These are phyloP conservation scores for Collichthys lucidus DNA, from an alignment of 2,113 vertebrate species.

Conservation along the genomic window DNA sequence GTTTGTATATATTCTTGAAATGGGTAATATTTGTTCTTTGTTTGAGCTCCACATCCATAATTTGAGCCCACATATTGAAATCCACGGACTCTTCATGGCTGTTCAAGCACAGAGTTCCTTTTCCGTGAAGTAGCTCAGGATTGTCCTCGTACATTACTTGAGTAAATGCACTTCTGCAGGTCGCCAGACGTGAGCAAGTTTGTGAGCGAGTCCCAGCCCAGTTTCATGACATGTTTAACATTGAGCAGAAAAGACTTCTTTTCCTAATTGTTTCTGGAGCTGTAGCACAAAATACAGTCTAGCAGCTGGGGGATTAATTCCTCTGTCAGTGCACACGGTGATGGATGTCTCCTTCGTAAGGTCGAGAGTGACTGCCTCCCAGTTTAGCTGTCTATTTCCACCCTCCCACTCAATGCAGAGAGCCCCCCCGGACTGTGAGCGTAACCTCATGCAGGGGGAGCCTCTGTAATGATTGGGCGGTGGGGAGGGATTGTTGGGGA, in stretches of 20 bases:
- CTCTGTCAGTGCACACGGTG: neutral
- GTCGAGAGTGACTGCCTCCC: neutral
- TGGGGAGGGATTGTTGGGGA: neutral
- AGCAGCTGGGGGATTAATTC: neutral
- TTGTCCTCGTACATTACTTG: neutral
- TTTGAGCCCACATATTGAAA: too few relatives aligned
- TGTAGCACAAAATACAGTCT: neutral
- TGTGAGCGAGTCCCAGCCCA: neutral
- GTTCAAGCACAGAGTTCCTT: too few relatives aligned
- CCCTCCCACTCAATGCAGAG: neutral
- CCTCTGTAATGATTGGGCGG: neutral
- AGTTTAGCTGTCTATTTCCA: conserved; percentile 31
- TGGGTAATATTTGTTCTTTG: too few relatives aligned
- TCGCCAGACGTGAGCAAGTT: neutral
- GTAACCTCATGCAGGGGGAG: neutral
- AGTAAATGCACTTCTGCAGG: neutral
- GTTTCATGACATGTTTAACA: neutral
- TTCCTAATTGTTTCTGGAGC: neutral
- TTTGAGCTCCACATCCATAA: too few relatives aligned
- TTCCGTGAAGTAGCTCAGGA: neutral
- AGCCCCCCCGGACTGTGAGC: conserved; percentile 20
- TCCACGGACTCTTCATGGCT: too few relatives aligned
- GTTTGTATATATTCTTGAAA: too few relatives aligned
- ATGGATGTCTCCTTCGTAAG: neutral
- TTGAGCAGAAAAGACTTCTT: neutral